A percentile compares a stretch with the other conserved stretches of the same genome.
phyloP scores from a whole-genome alignment of 2,888 invertebrate species.

The Pyrrhosoma nymphula region DNA sequence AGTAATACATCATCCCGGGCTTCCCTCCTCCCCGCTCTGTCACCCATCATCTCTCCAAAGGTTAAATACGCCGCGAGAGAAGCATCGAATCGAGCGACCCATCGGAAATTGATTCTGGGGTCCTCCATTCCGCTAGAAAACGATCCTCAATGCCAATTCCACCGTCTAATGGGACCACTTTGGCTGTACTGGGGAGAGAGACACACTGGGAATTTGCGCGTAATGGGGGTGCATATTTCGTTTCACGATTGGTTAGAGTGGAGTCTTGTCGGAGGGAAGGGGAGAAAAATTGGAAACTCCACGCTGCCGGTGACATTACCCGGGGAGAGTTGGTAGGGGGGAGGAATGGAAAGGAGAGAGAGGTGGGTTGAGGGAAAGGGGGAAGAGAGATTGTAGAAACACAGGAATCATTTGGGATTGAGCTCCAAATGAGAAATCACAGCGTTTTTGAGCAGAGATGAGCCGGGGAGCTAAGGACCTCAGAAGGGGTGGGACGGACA shows the following conservation, averaged over 20 bases:
- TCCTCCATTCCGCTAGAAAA: not conserved
- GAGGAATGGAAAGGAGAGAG: too few species aligned
- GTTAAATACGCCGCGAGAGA: not conserved
- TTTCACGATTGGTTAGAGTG: not conserved
- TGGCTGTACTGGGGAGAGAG: not conserved
- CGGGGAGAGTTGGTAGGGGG: too few species aligned
- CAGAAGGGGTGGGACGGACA: conserved; percentile 25
- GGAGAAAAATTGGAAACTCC: not conserved
- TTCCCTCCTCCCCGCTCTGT: not conserved
- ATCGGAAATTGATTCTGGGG: not conserved
- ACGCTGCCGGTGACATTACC: not conserved
- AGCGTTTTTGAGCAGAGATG: conserved; percentile 40
- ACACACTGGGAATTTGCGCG: not conserved
- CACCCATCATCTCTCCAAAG: not conserved
- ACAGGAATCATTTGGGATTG: conserved; percentile 47
- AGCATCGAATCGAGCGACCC: not conserved
- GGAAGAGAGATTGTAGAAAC: conserved; percentile 17
- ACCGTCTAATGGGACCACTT: not conserved
- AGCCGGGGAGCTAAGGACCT: not conserved
- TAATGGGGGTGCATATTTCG: conserved; percentile 8
- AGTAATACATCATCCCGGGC: conserved; percentile 31
- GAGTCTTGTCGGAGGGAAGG: not conserved
- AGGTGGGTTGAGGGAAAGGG: not conserved
- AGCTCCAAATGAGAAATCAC: conserved; percentile 56
- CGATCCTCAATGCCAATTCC: not conserved